Conservation (phyloP, 2,113 vertebrate genomes). For the Xenotilapia caudafasciata region DNA sequence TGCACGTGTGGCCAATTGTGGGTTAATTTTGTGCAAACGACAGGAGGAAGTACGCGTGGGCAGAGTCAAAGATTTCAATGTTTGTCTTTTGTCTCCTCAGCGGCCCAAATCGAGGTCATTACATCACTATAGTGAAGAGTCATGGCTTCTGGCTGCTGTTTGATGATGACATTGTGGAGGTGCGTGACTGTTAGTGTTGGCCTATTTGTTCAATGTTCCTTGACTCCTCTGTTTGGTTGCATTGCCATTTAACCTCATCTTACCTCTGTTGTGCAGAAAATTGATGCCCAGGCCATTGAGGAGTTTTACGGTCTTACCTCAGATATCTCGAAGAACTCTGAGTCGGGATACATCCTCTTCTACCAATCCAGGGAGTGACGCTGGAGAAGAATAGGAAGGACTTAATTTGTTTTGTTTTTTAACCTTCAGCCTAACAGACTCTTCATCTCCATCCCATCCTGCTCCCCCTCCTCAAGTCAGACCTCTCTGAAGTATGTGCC, state of each 20-base stretch:
- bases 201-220: neutral
- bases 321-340: constrained; percentile 98
- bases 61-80: neutral
- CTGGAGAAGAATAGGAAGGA: neutral
- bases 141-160: constrained; percentile 98
- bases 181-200: constrained; percentile 59
- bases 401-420: neutral
- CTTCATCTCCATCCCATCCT: neutral
- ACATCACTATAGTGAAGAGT: constrained; percentile 98
- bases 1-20: neutral
- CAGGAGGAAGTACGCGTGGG: neutral
- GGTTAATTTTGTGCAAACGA: neutral
- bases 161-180: constrained; percentile 97
- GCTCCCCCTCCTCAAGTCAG: neutral
- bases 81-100: constrained; percentile 68
- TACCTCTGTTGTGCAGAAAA: constrained; percentile 78
- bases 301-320: constrained; percentile 98
- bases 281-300: constrained; percentile 97
- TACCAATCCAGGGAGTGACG: constrained; percentile 96
- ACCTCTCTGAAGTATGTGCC: constrained; percentile 52
- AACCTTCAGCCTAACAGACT: neutral
- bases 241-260: neutral
- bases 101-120: constrained; percentile 94
- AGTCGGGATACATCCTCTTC: constrained; percentile 98
- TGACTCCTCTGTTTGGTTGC: neutral